Evolutionary conservation across 1,140 invertebrate species (phyloP), one percentile per base, ranked within the genome.

Genomic region (Zaprionus davidi): DNA sequence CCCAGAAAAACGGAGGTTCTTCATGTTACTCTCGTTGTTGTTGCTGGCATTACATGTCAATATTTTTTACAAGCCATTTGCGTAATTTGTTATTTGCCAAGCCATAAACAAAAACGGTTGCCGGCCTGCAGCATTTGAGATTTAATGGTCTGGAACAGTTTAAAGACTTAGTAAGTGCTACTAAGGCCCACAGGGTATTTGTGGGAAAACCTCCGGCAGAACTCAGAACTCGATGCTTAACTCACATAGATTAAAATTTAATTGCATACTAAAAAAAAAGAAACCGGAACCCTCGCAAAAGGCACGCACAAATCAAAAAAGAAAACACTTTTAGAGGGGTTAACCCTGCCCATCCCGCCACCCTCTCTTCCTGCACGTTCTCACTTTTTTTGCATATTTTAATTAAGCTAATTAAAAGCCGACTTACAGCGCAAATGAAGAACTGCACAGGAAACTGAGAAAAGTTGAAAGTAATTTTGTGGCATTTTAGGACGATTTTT

Each of bases 31-130:
- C n/a, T 17, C 5, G 15, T 34, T 63, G 44, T 34, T 72, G 31
- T 24, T 26, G 57, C 12, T 70, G 38, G 72, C n/a, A 53, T 63
- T 65, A 26, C 46, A 60, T 71, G 68, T 65, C 73, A 76, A 76
- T 76, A 76, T 60, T 76, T 66, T 66, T 76, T 76, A 76, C 73
- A 76, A 71, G 68, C 73, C 73, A 76, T 76, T 76, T 76, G 73
- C 73, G 73, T 76, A 71, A 66, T 76, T 71, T 76, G 60, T 71
- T 71, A 76, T 76, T 76, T 76, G 73, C 68, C 59, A 65, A 63
- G 68, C 68, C 73, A 76, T 76, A 71, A 76, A 76, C 53, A 76
- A 71, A 65, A 71, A 65, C 64, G 53, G 41, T 53, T 63, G 56
- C 72, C 72, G 72, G 72, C 17, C 57, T 53, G 58, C 71, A 46